Evolutionary conservation across 2,888 invertebrate genomes (phyloP).

Genomic region (Torymus tubicola): DNA sequence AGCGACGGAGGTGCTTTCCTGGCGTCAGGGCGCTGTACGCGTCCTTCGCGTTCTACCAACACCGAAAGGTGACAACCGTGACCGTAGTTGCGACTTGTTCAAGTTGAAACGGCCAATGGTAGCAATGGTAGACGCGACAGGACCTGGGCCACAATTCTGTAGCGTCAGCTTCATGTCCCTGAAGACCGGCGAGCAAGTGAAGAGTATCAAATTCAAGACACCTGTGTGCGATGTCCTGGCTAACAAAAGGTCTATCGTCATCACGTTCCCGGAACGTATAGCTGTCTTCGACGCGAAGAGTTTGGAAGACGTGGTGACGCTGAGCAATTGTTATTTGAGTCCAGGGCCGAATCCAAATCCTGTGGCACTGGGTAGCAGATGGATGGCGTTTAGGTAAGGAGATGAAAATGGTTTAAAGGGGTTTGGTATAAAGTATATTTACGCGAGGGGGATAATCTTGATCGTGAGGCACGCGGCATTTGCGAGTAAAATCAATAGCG

Average conservation of each 20-base stretch:
- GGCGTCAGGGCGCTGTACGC: slow-evolving; percentile 93
- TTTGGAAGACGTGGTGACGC: slow-evolving; percentile 89
- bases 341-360: slow-evolving; percentile 90
- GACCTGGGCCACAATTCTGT: slow-evolving; percentile 87
- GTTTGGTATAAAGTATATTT: no score
- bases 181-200: slow-evolving; percentile 88
- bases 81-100: slow-evolving; percentile 82
- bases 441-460: no score
- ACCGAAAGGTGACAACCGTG: slow-evolving; percentile 80
- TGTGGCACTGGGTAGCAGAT: slow-evolving; percentile 89
- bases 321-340: slow-evolving; percentile 93
- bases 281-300: slow-evolving; percentile 94
- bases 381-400: slow-evolving; percentile 83
- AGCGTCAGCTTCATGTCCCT: slow-evolving; percentile 91
- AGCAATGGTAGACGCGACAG: slow-evolving; percentile 91
- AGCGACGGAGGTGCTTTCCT: slow-evolving; percentile 95
- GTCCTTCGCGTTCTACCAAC: slow-evolving; percentile 90
- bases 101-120: slow-evolving; percentile 90
- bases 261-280: slow-evolving; percentile 92
- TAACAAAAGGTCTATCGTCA: slow-evolving; percentile 91
- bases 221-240: slow-evolving; percentile 91
- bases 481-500: no score
- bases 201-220: slow-evolving; percentile 94
- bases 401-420: no score
- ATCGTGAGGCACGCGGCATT: no score